phyloP scores from a whole-genome alignment of 2,797 vertebrate genomes.

The Neoniphon sammara region DNA sequence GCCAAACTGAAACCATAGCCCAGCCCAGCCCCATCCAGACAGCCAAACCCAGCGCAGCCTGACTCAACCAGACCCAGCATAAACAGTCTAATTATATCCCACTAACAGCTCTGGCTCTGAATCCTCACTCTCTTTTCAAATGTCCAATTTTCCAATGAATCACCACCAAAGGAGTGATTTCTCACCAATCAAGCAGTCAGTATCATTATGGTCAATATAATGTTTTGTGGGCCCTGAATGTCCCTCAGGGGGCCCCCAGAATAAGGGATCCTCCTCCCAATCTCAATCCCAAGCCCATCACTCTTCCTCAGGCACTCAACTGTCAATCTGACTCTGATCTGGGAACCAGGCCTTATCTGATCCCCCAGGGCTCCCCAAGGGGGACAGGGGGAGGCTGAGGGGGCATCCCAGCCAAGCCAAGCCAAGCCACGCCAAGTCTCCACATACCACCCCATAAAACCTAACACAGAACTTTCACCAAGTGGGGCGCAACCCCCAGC shows the following conservation, averaged over 20 bases:
- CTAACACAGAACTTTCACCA: conserved; percentile 44
- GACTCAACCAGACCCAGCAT: not conserved
- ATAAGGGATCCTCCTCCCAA: conserved; percentile 65
- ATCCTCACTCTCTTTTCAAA: not conserved
- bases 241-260: conserved; percentile 63
- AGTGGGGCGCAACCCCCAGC: conserved; percentile 32
- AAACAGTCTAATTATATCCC: not conserved
- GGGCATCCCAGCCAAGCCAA: conserved; percentile 73
- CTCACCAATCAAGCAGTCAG: conserved; percentile 55
- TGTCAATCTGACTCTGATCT: conserved; percentile 82
- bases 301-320: conserved; percentile 80
- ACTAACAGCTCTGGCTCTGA: not conserved
- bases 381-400: conserved; percentile 51
- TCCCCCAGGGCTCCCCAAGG: conserved; percentile 78
- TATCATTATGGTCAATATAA: conserved; percentile 58
- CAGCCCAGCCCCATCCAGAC: not conserved
- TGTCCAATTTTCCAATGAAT: conserved; percentile 21
- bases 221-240: conserved; percentile 35
- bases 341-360: conserved; percentile 84
- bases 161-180: conserved; percentile 38
- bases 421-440: conserved; percentile 79
- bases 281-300: conserved; percentile 82
- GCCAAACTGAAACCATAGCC: conserved; percentile 11
- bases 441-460: conserved; percentile 52
- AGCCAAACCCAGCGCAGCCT: not conserved